phyloP scores from a whole-genome alignment of 2,888 invertebrate species.

The Mycalesis mineus region DNA sequence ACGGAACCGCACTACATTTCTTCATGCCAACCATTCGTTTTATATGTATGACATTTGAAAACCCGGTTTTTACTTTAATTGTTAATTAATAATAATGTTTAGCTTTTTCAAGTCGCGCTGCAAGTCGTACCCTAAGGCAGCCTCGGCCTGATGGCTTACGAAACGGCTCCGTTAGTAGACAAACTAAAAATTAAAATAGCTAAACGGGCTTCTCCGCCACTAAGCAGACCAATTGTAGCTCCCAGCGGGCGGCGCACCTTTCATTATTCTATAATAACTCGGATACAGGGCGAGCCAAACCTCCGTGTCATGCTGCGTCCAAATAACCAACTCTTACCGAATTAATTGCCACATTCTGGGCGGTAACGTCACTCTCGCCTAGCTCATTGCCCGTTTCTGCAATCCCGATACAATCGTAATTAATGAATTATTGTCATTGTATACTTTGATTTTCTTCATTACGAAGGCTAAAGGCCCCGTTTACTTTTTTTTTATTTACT shows the following conservation, averaged over 20 bases:
- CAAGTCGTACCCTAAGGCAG: neutral
- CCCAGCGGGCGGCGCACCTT: conserved; percentile 74
- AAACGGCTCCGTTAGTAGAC: conserved; percentile 72
- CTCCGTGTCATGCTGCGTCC: conserved; percentile 66
- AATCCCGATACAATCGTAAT: conserved; percentile 39
- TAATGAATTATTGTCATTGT: conserved; percentile 38
- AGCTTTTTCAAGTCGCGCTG: neutral
- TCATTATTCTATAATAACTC: conserved; percentile 78
- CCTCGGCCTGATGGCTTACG: conserved; percentile 45
- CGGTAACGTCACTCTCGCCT: conserved; percentile 62
- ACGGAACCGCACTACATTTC: no score
- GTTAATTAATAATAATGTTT: no score
- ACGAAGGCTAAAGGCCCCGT: neutral
- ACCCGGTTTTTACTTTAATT: no score
- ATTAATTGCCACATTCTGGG: conserved; percentile 73
- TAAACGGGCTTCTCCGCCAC: conserved; percentile 67
- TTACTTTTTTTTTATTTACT: no score
- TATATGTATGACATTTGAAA: no score
- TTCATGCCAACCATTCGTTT: no score
- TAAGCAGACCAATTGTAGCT: conserved; percentile 75
- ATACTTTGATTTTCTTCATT: conserved; percentile 10
- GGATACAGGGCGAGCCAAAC: conserved; percentile 60
- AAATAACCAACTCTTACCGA: conserved; percentile 65
- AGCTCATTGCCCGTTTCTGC: conserved; percentile 47
- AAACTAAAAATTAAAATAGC: conserved; percentile 78